Evolutionary conservation across 2,113 vertebrate species (phyloP).

Genomic region (Dicrurus megarhynchus): DNA sequence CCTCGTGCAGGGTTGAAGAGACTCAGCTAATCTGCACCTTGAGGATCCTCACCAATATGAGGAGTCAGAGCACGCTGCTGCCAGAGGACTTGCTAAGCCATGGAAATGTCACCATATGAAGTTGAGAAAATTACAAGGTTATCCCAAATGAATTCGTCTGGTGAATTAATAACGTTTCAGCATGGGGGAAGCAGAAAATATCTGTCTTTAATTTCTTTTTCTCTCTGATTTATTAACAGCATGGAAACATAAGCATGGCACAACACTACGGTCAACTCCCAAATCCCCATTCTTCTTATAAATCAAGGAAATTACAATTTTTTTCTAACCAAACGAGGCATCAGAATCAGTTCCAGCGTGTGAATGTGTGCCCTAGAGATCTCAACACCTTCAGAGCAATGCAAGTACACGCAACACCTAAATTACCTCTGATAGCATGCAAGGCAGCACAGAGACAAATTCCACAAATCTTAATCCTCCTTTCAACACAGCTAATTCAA

Average conservation of each 20-base stretch:
- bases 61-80: background rate
- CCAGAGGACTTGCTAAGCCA: background rate
- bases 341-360: background rate
- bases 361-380: background rate
- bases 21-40: background rate
- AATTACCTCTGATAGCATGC: background rate
- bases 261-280: background rate
- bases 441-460: background rate
- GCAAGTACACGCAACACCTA: background rate
- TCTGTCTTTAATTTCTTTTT: conserved; percentile 17
- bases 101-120: background rate
- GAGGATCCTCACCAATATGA: background rate
- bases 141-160: background rate
- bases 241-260: background rate
- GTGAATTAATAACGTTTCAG: conserved; percentile 9
- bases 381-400: background rate
- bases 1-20: background rate
- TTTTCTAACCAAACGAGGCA: background rate
- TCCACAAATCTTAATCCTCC: background rate
- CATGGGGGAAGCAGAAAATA: background rate
- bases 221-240: conserved; percentile 9
- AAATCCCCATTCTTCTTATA: background rate
- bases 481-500: background rate
- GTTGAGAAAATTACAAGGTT: background rate
- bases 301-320: background rate